Conservation (phyloP, 2,888 invertebrate species). For the Pollenia amentaria region DNA sequence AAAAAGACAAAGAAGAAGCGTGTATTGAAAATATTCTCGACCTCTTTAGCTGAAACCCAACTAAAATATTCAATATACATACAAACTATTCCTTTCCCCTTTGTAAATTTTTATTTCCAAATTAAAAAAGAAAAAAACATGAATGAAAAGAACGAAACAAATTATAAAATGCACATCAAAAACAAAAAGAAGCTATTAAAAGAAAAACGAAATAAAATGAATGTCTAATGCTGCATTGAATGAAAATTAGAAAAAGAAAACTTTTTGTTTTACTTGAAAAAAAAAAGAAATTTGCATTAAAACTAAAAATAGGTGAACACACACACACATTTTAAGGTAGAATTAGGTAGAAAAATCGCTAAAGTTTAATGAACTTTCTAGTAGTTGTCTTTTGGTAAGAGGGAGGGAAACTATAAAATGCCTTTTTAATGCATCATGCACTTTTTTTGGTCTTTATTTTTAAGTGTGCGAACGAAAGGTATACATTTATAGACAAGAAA, state of each 20-base stretch:
- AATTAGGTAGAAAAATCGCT: too few species aligned
- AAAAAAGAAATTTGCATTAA: too few species aligned
- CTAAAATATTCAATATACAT: constrained; percentile 57
- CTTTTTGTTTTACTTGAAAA: not conserved
- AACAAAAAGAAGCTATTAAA: constrained; percentile 47
- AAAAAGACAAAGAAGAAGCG: constrained; percentile 47
- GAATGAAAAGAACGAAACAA: constrained; percentile 19
- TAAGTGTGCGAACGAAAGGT: too few species aligned
- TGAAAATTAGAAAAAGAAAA: constrained; percentile 28
- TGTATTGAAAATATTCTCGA: constrained; percentile 60
- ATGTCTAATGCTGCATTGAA: constrained; percentile 50
- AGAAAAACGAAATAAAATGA: constrained; percentile 58
- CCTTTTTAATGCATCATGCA: not conserved
- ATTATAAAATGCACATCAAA: constrained; percentile 46
- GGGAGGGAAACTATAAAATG: not conserved
- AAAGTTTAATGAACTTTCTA: constrained; percentile 62
- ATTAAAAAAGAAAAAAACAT: constrained; percentile 35
- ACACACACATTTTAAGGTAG: too few species aligned
- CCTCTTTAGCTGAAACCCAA: constrained; percentile 63
- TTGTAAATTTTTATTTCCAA: constrained; percentile 57
- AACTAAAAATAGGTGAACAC: too few species aligned
- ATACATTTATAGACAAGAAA: too few species aligned
- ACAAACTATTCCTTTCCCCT: not conserved
- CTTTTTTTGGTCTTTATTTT: constrained; percentile 7
- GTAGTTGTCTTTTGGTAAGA: not conserved